Evolutionary conservation across 2,797 vertebrate genomes (phyloP).

Genomic region (Sphenodon punctatus): DNA sequence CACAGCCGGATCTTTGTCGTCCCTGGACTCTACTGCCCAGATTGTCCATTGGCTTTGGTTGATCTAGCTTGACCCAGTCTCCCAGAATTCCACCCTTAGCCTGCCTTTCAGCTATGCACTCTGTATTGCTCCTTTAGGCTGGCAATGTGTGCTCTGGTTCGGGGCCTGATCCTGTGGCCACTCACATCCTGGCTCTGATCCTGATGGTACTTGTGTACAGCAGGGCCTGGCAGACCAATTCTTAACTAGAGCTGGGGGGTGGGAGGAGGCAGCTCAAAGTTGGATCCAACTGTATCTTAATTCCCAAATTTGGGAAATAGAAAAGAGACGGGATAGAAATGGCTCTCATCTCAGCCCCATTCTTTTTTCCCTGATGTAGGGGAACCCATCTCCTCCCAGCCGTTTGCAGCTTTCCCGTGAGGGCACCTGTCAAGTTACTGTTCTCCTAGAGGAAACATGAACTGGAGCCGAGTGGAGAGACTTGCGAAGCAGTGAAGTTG

Average conservation of each 20-base stretch:
- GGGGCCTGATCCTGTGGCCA: no score
- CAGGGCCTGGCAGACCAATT: neutral
- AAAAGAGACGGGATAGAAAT: neutral
- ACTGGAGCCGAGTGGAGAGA: neutral
- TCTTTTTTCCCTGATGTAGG: neutral
- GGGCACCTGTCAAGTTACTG: neutral
- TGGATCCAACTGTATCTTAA: neutral
- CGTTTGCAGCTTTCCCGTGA: neutral
- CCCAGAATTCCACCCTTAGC: no score
- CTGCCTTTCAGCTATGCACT: no score
- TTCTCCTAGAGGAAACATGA: neutral
- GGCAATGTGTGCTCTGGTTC: no score
- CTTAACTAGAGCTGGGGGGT: neutral
- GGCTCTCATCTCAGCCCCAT: neutral
- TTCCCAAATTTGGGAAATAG: neutral
- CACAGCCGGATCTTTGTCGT: no score
- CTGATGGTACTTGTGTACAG: neutral
- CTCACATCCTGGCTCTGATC: no score
- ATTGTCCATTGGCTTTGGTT: no score
- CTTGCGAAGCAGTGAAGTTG: neutral
- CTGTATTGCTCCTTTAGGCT: no score
- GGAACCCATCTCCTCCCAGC: neutral
- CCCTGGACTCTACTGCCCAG: no score
- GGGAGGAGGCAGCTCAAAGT: rapidly evolving
- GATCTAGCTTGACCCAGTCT: no score